These are phyloP conservation scores for Euura lappo DNA, from an alignment of 1,140 invertebrate species.

Conservation along the genomic window DNA sequence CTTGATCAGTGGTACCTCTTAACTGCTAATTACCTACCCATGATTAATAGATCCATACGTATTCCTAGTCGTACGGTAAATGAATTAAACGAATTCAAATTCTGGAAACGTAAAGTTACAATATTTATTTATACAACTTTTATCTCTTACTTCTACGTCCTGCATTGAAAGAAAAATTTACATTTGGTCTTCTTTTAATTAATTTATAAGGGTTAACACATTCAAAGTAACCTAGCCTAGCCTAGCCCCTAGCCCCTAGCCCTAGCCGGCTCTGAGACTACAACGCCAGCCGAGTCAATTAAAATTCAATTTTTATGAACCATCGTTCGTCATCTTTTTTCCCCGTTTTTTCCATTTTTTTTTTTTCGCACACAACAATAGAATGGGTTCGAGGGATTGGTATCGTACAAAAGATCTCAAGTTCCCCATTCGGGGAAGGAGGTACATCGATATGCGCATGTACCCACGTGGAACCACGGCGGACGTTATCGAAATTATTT, in stretches of 20 bases:
- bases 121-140: conserved; percentile 1
- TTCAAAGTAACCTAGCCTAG: neutral
- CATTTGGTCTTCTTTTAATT: conserved; percentile 21
- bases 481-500: too few relatives aligned
- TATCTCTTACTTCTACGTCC: conserved; percentile 22
- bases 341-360: too few relatives aligned
- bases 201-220: neutral
- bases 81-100: neutral
- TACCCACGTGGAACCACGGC: too few relatives aligned
- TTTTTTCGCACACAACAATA: too few relatives aligned
- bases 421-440: neutral
- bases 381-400: too few relatives aligned
- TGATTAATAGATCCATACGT: neutral
- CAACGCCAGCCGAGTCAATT: neutral
- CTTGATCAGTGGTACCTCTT: neutral
- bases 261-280: neutral
- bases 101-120: conserved; percentile 4
- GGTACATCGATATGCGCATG: too few relatives aligned
- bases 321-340: neutral
- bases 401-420: neutral
- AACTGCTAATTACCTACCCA: neutral
- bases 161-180: conserved; percentile 29
- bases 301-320: neutral
- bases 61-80: neutral
- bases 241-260: too few relatives aligned